phyloP scores from a whole-genome alignment of 2,888 invertebrate species.

The Amphipoea oculea region DNA sequence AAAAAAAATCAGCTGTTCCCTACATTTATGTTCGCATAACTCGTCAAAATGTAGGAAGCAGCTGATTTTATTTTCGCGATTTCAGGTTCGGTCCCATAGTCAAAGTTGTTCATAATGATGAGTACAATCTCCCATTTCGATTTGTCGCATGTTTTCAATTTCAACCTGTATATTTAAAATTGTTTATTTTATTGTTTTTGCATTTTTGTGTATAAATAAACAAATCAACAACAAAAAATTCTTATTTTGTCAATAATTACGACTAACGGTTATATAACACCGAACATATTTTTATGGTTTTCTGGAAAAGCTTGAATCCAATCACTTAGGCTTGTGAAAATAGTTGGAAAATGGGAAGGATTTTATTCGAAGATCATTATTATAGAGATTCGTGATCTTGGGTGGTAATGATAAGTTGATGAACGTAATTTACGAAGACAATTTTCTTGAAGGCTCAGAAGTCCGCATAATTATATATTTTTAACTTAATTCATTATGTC shows the following conservation, averaged over 20 bases:
- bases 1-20: too few species aligned
- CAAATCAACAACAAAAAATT: neutral
- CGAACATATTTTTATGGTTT: neutral
- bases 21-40: too few species aligned
- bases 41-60: too few species aligned
- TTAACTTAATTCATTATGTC: slow-evolving; percentile 27
- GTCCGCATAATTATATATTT: slow-evolving; percentile 32
- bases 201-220: neutral
- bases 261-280: neutral
- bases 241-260: neutral
- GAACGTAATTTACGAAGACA: slow-evolving; percentile 6
- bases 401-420: slow-evolving; percentile 12
- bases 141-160: too few species aligned
- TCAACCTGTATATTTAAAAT: too few species aligned
- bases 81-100: too few species aligned
- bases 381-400: slow-evolving; percentile 4
- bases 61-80: too few species aligned
- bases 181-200: neutral
- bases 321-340: neutral
- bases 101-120: too few species aligned
- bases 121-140: too few species aligned
- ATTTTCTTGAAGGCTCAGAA: slow-evolving; percentile 26
- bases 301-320: neutral
- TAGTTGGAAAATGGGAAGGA: neutral
- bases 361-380: neutral